Percentiles rank a stretch among this genome's conserved stretches.
These are phyloP conservation scores for Mycetomoellerius zeteki DNA, from an alignment of 1,140 invertebrate genomes.

Conservation along the genomic window DNA sequence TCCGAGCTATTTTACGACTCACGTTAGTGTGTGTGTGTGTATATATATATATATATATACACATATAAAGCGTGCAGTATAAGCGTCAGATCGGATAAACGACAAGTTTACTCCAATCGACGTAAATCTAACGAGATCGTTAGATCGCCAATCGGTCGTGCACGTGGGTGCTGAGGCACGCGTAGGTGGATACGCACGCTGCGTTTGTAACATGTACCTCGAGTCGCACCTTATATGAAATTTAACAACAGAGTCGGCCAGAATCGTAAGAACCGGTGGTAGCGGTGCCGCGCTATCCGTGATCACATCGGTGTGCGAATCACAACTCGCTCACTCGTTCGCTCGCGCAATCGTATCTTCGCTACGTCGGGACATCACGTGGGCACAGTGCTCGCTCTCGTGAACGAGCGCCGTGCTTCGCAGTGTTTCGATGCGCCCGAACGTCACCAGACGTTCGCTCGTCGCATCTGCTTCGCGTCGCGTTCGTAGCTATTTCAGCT, in stretches of 20 bases:
- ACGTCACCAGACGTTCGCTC: conserved; percentile 10
- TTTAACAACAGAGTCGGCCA: conserved; percentile 8
- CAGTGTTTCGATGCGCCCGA: conserved; percentile 34
- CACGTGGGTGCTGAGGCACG: conserved; percentile 32
- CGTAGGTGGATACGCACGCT: conserved; percentile 54
- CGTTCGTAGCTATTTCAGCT: not conserved
- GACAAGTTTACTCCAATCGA: conserved; percentile 17
- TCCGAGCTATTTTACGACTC: not conserved
- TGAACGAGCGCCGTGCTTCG: conserved; percentile 1
- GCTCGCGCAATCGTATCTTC: conserved; percentile 13
- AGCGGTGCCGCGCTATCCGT: conserved; percentile 13
- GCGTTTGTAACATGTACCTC: conserved; percentile 1
- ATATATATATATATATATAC: not conserved
- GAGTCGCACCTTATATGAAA: conserved; percentile 67
- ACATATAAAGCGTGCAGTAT: not conserved
- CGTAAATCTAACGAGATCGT: conserved; percentile 29
- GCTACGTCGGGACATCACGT: conserved; percentile 12
- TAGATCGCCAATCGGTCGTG: not conserved
- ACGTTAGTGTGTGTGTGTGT: no score
- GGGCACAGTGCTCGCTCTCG: conserved; percentile 7
- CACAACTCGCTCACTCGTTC: not conserved
- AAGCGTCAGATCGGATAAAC: conserved; percentile 22
- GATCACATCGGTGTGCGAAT: conserved; percentile 25
- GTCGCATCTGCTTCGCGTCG: not conserved
- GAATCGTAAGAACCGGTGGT: conserved; percentile 32